Evolutionary conservation across 2,797 vertebrate genomes (phyloP), one percentile per base, ranked within the genome.

Genomic region (Alosa sapidissima): DNA sequence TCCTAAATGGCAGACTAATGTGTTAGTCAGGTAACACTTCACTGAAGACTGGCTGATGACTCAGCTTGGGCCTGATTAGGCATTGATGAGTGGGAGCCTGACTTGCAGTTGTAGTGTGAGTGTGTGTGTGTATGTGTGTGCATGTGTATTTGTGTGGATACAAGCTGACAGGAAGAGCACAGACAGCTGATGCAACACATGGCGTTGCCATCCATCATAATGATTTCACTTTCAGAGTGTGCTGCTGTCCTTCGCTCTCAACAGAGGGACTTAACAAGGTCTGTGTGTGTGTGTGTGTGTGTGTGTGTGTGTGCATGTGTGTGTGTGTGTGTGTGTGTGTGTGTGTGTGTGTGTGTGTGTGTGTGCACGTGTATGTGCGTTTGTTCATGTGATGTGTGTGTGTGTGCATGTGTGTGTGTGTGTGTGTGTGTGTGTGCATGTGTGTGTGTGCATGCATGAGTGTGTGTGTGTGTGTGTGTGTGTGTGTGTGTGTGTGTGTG

Each of bases 171-270:
- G 33, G 68, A 13, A 41, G 36, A 41, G 33, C 33, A 41, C 68
- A 75, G 68, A 75, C 68, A 75, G 68, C 68, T 75, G 68, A 75
- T 75, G 68, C 68, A 75, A 75, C 68, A 75, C 68, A 75, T 72
- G 65, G 65, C 13, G 65, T 72, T 72, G 28, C 65, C 11, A 72
- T 75, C 68, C 68, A 75, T 75, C 68, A 75, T 75, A 75, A 75
- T 75, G 68, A 75, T 75, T 75, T 75, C 33, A 75, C 68, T 75
- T 33, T 72, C 11, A 36, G 33, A 72, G 65, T 72, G 65, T 72
- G 36, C 33, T 75, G 68, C 68, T 45, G 33, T 75, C 36, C 68
- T 75, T 75, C 33, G 33, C 68, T 75, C 68, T 41, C 33, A 41
- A 75, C 33, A 75, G 3, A 41, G 36, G 68, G 68, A 45, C 68